These are phyloP conservation scores for Sialis fuliginosa DNA, from an alignment of 2,888 invertebrate genomes.

Conservation along the genomic window DNA sequence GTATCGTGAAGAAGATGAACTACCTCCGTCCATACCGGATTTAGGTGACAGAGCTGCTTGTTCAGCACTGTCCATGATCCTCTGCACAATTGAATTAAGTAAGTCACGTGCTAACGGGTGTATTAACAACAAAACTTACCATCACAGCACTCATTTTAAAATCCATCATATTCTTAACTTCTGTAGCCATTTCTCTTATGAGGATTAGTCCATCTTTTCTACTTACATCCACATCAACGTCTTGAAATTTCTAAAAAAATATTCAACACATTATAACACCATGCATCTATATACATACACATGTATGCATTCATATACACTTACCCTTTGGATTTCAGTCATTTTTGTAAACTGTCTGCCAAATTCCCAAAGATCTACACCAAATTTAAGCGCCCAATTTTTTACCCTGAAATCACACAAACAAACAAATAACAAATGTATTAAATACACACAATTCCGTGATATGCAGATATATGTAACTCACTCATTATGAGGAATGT, in stretches of 20 bases:
- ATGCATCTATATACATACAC: not conserved
- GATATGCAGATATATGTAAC: conserved; percentile 21
- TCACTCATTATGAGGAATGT: conserved; percentile 83
- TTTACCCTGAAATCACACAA: conserved; percentile 46
- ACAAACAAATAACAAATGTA: not conserved
- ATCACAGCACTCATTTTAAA: conserved; percentile 82
- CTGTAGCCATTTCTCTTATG: conserved; percentile 71
- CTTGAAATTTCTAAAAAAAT: conserved; percentile 57
- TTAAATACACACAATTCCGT: not conserved
- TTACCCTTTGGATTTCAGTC: conserved; percentile 74
- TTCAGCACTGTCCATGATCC: conserved; percentile 83
- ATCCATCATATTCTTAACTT: conserved; percentile 87
- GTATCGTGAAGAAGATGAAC: conserved; percentile 32
- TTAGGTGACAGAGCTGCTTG: conserved; percentile 61
- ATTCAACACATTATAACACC: not conserved
- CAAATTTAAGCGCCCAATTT: conserved; percentile 83
- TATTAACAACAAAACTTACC: conserved; percentile 36
- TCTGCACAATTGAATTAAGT: conserved; percentile 31
- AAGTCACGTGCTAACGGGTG: too few species aligned
- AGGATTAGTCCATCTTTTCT: conserved; percentile 72
- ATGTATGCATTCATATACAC: conserved; percentile 20
- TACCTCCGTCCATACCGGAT: conserved; percentile 21
- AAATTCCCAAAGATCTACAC: conserved; percentile 79
- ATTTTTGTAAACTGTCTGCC: conserved; percentile 75
- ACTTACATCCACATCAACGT: conserved; percentile 56